Evolutionary conservation across 2,888 invertebrate genomes (phyloP), one percentile per base, ranked within the genome.

Genomic region (Megastigmus dorsalis): DNA sequence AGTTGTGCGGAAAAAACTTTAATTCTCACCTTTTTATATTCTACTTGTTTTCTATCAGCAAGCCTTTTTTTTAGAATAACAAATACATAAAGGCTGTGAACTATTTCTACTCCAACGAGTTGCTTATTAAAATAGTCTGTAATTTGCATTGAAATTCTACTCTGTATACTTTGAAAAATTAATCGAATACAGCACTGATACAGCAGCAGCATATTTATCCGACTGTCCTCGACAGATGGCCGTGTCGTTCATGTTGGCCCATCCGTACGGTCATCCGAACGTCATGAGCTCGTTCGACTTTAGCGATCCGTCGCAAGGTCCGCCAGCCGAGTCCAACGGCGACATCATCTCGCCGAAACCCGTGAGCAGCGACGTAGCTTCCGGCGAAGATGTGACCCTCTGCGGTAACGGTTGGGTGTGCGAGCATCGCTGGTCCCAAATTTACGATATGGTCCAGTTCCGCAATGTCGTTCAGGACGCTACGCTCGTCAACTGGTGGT

Each of bases 241-340:
- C 0, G 88, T 86, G 5, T 90, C 90, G n/a, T 93, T 91, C 85
- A 91, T 90, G 88, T 82, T 92, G 71, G 91, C 91, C 0, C 89
- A 89, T 87, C 88, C 89, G 0, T 91, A 91, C 76, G 91, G 90
- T 1, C 84, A 88, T 62, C 87, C 91, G 1, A 83, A 91, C 41
- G 87, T 92, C 5, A 92, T 92, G 91, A 91, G 91, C 81, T 91
- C 91, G 75, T 88, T 82, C 74, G 73, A 82, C 38, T 92, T 90
- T 83, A 76, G 79, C n/a, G 82, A 87, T 66, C 81, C 82, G 3
- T 80, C 80, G 65, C 78, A 79, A 9, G 89, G 89, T 13, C 89
- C 89, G 0, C 89, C 89, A 0, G 80, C 82, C 36, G 88, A 89
- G 77, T 72, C 66, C 2, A 70, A 83, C 30, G 85, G 79, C 79